Evolutionary conservation across 1,140 invertebrate genomes (phyloP), one percentile per base, ranked within the genome.

Genomic region (Pectinophora gossypiella): DNA sequence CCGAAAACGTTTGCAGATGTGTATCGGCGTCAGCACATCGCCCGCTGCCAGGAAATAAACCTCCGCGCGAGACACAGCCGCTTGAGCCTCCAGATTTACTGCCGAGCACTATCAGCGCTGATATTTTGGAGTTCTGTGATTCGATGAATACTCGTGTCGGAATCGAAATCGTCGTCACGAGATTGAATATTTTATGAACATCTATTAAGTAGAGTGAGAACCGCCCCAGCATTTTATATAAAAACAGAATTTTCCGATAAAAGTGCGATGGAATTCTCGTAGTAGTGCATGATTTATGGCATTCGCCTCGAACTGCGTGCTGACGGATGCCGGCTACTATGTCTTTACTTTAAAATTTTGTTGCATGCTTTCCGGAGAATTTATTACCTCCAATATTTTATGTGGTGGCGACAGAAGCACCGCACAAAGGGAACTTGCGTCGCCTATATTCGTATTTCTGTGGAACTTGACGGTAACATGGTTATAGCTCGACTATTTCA

Each of bases 1-100:
- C 51, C 53, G 52, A 55, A 53, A 60, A 22, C 49, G 46, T 38
- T 68, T 61, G 59, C 54, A 64, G 67, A 73, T 69, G 56, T 57
- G 61, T 71, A 75, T 72, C 70, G 59, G 53, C 54, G 50, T 54
- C 50, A 56, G 58, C 60, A 67, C 62, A 70, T 68, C 59, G 65
- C 58, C 67, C 61, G 71, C 65, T 19, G 48, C 47, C 60, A 61
- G 72, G 69, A 75, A 75, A 76, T 72, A 76, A 71, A 69, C 71
- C 74, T 72, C 65, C 63, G 65, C 63, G 60, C 58, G 68, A 55
- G 66, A 68, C 64, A 70, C 48, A 55, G 61, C 44, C 58, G 15
- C 36, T 18, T 13, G 9, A 12, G 27, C 27, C 27, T 51, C 51
- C 61, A 72, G 67, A 76, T 76, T 75, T 73, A 75, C 73, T 23